These are phyloP conservation scores for Phrynocephalus vlangalii DNA, from an alignment of 2,797 vertebrate genomes.

Conservation along the genomic window DNA sequence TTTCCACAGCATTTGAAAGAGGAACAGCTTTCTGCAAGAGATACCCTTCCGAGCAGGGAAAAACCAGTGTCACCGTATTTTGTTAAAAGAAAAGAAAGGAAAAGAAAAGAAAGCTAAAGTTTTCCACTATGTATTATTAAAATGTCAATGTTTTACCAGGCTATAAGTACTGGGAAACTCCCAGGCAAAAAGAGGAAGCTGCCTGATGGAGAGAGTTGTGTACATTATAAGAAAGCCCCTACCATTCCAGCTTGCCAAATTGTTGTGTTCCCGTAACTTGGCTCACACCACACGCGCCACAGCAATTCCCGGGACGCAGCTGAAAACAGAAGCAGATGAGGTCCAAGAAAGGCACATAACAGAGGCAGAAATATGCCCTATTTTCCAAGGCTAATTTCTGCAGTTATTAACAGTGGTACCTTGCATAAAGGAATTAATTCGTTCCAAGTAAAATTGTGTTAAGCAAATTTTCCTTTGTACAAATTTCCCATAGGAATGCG, in stretches of 20 bases:
- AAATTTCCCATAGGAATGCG: too few species aligned
- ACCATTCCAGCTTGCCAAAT: neutral
- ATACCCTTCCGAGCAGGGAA: neutral
- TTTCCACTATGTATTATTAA: neutral
- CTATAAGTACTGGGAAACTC: neutral
- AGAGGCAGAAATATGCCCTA: neutral
- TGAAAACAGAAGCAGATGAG: conserved; percentile 43
- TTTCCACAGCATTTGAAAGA: neutral
- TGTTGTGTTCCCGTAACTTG: conserved; percentile 25
- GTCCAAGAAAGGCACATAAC: neutral
- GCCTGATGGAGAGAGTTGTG: neutral
- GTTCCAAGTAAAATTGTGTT: too few species aligned
- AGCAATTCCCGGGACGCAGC: neutral
- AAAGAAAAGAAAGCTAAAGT: neutral
- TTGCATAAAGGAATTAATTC: too few species aligned
- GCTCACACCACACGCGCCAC: neutral
- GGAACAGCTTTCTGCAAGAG: neutral
- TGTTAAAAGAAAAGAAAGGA: neutral
- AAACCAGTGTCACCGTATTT: neutral
- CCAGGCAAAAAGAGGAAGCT: neutral
- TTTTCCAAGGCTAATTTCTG: neutral
- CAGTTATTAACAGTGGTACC: too few species aligned
- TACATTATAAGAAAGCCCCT: neutral
- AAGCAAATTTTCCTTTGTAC: too few species aligned
- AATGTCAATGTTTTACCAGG: neutral